A percentile compares a stretch with the other conserved stretches of the same genome.
Evolutionary conservation across 2,888 invertebrate species (phyloP).

Genomic region (Ligdia adustata): DNA sequence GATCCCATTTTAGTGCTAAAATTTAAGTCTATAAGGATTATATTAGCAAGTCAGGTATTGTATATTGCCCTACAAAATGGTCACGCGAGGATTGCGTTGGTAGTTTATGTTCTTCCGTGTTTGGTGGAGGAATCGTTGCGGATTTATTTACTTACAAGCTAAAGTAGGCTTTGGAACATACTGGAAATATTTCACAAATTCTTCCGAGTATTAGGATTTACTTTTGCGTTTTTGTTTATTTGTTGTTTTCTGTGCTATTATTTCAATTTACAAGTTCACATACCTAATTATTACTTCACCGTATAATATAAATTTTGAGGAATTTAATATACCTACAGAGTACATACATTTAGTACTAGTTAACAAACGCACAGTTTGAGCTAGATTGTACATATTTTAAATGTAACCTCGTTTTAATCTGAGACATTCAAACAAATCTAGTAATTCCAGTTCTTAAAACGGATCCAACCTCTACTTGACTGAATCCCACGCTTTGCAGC

Average conservation of each 20-base stretch:
- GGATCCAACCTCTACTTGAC: slow-evolving; percentile 3
- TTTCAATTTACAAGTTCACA: too few relatives aligned
- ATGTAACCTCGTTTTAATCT: neutral
- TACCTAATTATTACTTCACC: too few relatives aligned
- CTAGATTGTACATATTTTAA: too few relatives aligned
- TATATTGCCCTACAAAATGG: slow-evolving; percentile 26
- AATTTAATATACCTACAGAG: too few relatives aligned
- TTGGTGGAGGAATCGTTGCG: slow-evolving; percentile 15
- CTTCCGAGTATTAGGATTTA: too few relatives aligned
- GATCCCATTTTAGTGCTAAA: slow-evolving; percentile 19
- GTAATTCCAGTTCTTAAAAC: slow-evolving; percentile 10
- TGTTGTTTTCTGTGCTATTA: too few relatives aligned
- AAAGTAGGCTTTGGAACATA: slow-evolving; percentile 4
- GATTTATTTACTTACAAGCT: slow-evolving; percentile 22
- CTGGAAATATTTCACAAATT: too few relatives aligned
- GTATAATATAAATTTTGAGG: too few relatives aligned
- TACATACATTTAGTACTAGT: too few relatives aligned
- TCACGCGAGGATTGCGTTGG: slow-evolving; percentile 29
- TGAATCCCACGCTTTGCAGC: slow-evolving; percentile 19
- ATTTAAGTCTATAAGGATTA: slow-evolving; percentile 1
- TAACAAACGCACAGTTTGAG: too few relatives aligned
- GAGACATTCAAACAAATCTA: slow-evolving; percentile 1
- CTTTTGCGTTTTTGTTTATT: too few relatives aligned
- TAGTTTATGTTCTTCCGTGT: slow-evolving; percentile 35
- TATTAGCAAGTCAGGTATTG: neutral